These are phyloP conservation scores for Boloria euphrosyne DNA, from an alignment of 2,888 invertebrate species.

Conservation along the genomic window DNA sequence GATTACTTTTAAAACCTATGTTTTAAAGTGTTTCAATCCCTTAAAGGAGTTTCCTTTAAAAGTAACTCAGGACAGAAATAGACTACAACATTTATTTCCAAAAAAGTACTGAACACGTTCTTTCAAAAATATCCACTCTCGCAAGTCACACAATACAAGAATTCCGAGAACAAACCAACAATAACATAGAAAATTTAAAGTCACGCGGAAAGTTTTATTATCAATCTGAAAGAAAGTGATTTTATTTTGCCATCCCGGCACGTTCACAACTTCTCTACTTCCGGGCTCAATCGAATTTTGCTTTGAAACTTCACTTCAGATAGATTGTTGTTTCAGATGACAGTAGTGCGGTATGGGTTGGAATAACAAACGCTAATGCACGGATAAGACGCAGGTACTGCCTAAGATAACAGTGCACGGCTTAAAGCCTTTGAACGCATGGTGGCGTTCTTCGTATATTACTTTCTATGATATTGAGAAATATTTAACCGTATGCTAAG, in stretches of 20 bases:
- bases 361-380: slow-evolving; percentile 36
- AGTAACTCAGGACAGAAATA: too few species aligned
- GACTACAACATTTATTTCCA: too few species aligned
- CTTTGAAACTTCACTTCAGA: slow-evolving; percentile 26
- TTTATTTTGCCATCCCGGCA: slow-evolving; percentile 28
- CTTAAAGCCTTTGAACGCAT: neutral
- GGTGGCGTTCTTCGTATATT: neutral
- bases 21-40: too few species aligned
- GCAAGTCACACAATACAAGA: neutral
- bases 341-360: slow-evolving; percentile 25
- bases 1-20: too few species aligned
- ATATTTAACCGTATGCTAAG: too few species aligned
- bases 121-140: neutral
- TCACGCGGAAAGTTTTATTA: slow-evolving; percentile 32
- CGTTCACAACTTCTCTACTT: slow-evolving; percentile 28
- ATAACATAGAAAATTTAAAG: slow-evolving; percentile 36
- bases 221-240: slow-evolving; percentile 32
- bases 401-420: slow-evolving; percentile 29
- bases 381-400: slow-evolving; percentile 28
- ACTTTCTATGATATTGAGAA: too few species aligned
- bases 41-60: too few species aligned
- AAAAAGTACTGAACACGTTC: neutral
- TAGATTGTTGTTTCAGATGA: slow-evolving; percentile 38
- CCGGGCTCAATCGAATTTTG: slow-evolving; percentile 35
- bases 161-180: slow-evolving; percentile 17